Evolutionary conservation across 2,797 vertebrate species (phyloP).

Genomic region (Megaceryle alcyon): DNA sequence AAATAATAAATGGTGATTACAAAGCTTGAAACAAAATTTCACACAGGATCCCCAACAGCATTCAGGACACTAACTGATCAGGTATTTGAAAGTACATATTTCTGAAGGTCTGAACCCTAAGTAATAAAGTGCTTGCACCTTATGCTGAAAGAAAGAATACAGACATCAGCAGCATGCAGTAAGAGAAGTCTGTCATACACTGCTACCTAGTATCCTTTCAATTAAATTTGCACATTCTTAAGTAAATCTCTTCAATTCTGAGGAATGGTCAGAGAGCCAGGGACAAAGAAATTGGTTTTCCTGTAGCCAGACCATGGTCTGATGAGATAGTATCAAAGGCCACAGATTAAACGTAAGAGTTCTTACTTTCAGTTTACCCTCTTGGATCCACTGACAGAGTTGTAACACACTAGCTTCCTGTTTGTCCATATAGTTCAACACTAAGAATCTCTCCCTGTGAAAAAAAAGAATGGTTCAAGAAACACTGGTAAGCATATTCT

Average conservation of each 20-base stretch:
- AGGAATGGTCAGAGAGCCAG: background rate
- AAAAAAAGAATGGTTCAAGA: slow-evolving; percentile 27
- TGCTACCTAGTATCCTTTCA: background rate
- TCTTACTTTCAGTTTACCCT: slow-evolving; percentile 90
- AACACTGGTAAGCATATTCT: background rate
- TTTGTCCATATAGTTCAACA: slow-evolving; percentile 88
- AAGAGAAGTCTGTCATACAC: background rate
- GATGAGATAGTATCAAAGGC: background rate
- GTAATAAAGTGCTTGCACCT: background rate
- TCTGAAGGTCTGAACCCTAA: background rate
- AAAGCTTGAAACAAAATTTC: background rate
- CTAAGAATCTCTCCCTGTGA: slow-evolving; percentile 88
- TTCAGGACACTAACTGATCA: background rate
- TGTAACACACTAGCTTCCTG: slow-evolving; percentile 81
- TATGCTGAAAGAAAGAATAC: background rate
- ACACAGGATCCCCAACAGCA: background rate
- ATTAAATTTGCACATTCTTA: background rate
- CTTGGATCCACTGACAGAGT: slow-evolving; percentile 87
- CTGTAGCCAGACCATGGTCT: background rate
- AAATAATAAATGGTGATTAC: background rate
- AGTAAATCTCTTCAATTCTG: background rate
- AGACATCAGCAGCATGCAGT: background rate
- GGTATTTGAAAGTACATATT: background rate
- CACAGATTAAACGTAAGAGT: background rate
- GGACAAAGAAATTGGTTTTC: background rate